Percentiles rank a stretch among this genome's conserved stretches.
Conservation (phyloP, 2,888 invertebrate genomes). For the Melikaiella ostensackeni region DNA sequence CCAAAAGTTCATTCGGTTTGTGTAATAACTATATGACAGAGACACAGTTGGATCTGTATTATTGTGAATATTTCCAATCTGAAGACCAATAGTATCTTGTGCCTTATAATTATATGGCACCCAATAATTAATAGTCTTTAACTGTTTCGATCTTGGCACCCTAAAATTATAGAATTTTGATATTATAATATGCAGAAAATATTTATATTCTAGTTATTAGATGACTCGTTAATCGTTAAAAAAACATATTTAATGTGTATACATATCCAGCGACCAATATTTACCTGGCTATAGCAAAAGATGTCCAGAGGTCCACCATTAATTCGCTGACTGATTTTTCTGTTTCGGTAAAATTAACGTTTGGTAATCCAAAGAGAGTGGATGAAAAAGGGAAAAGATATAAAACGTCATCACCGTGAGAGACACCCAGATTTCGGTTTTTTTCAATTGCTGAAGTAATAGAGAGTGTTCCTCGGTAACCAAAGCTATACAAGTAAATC, state of each 20-base stretch:
- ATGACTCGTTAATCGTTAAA: no score
- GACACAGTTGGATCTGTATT: not conserved
- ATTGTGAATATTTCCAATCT: not conserved
- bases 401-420: slow-evolving; percentile 44
- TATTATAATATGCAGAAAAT: not conserved
- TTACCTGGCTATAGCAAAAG: not conserved
- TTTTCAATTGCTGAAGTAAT: not conserved
- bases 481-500: slow-evolving; percentile 56
- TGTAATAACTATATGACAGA: not conserved
- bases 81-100: not conserved
- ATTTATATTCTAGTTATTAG: no score
- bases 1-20: slow-evolving; percentile 5
- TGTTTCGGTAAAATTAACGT: not conserved
- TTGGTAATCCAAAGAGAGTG: not conserved
- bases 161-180: not conserved
- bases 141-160: not conserved
- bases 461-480: slow-evolving; percentile 35
- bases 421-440: slow-evolving; percentile 43
- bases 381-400: slow-evolving; percentile 7
- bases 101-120: not conserved
- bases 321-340: not conserved
- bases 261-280: not conserved
- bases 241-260: no score
- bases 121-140: not conserved
- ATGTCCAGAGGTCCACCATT: slow-evolving; percentile 16